A percentile compares a stretch with the other conserved stretches of the same genome.
phyloP scores from a whole-genome alignment of 2,888 invertebrate genomes.

The Conchocele bisecta region DNA sequence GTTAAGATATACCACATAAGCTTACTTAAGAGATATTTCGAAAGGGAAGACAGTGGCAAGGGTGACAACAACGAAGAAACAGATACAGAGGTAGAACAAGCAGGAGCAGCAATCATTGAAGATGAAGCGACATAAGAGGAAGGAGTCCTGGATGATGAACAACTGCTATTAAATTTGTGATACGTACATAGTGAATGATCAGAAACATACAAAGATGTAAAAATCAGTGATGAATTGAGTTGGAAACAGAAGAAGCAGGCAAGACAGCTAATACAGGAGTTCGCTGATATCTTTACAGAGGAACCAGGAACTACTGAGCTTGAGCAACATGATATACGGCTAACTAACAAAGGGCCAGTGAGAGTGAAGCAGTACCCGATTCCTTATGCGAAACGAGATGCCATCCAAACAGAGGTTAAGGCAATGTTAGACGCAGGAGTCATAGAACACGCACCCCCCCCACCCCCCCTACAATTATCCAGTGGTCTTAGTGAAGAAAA shows the following conservation, averaged over 20 bases:
- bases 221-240: background rate
- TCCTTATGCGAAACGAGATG: background rate
- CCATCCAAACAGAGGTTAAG: background rate
- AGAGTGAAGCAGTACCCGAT: conserved; percentile 1
- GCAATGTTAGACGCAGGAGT: background rate
- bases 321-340: background rate
- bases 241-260: background rate
- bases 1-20: conserved; percentile 6
- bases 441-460: background rate
- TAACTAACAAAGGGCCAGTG: background rate
- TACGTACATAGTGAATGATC: background rate
- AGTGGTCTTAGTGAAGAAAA: background rate
- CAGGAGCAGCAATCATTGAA: background rate
- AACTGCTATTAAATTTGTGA: background rate
- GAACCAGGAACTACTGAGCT: conserved; percentile 1
- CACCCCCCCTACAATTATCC: conserved; percentile 1
- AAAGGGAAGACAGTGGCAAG: too few species aligned
- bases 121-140: background rate
- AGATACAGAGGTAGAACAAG: background rate
- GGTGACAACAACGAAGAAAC: too few species aligned
- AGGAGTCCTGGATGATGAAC: background rate
- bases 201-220: background rate
- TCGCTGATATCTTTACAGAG: background rate
- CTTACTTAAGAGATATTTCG: conserved; percentile 8
- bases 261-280: background rate